A percentile compares a stretch with the other conserved stretches of the same genome.
Conservation (phyloP, 2,113 vertebrate genomes). For the Aspiorhynchus laticeps region DNA sequence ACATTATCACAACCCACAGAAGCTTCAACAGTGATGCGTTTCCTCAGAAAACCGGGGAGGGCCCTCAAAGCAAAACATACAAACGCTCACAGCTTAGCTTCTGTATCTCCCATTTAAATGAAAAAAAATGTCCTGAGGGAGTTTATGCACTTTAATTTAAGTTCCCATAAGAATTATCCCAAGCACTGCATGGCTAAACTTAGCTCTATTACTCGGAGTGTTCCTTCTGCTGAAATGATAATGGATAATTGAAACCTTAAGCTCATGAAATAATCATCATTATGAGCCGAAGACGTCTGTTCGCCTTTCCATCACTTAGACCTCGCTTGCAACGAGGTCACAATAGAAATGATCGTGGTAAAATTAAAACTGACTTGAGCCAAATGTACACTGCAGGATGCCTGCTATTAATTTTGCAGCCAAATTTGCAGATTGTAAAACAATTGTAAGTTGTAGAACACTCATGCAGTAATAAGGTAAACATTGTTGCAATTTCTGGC, state of each 20-base stretch:
- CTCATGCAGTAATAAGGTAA: not conserved
- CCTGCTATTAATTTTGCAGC: not conserved
- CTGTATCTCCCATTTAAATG: not conserved
- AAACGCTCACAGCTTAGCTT: not conserved
- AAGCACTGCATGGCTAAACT: conserved; percentile 60
- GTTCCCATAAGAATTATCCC: conserved; percentile 62
- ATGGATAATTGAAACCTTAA: conserved; percentile 62
- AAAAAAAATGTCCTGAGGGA: conserved; percentile 50
- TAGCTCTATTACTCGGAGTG: conserved; percentile 35
- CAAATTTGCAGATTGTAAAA: not conserved
- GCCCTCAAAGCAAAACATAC: conserved; percentile 13
- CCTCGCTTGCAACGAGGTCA: not conserved
- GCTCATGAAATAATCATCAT: conserved; percentile 71
- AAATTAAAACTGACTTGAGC: not conserved
- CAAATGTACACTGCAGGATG: not conserved
- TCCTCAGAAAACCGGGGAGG: not conserved
- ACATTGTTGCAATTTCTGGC: not conserved
- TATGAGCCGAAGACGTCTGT: conserved; percentile 56
- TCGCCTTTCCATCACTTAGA: conserved; percentile 42
- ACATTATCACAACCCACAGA: conserved; percentile 12
- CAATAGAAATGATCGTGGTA: not conserved
- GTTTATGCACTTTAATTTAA: conserved; percentile 62
- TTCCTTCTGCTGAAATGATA: conserved; percentile 56
- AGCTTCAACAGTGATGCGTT: not conserved
- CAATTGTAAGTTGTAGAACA: not conserved